Conservation (phyloP, 2,113 vertebrate genomes). For the Thalassarche chlororhynchos region DNA sequence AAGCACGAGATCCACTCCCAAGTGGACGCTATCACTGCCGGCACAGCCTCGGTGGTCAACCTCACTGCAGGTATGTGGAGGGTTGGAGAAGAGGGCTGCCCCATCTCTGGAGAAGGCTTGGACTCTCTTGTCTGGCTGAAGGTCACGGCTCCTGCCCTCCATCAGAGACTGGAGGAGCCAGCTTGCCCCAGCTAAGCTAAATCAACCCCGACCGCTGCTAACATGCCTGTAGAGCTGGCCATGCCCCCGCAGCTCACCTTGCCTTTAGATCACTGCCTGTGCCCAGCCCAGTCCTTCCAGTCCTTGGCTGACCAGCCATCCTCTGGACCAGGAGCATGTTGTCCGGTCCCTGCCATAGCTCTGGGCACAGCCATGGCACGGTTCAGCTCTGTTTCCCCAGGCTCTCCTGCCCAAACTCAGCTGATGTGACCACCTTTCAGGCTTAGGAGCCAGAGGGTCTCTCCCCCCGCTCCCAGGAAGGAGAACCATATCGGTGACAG, state of each 20-base stretch:
- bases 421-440: neutral
- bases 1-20: conserved; percentile 99
- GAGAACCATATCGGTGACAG: neutral
- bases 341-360: neutral
- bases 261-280: neutral
- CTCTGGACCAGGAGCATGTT: accelerated
- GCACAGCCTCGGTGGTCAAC: conserved; percentile 96
- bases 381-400: neutral
- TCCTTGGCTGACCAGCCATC: neutral
- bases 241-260: neutral
- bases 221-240: neutral
- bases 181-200: neutral
- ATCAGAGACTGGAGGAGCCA: neutral
- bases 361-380: accelerated
- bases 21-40: conserved; percentile 97
- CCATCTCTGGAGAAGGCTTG: neutral
- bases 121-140: neutral
- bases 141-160: neutral
- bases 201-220: neutral
- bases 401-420: neutral
- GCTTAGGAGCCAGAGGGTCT: neutral
- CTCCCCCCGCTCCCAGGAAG: neutral
- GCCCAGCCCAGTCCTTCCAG: neutral
- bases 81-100: neutral
- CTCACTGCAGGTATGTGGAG: conserved; percentile 85